Evolutionary conservation across 1,140 invertebrate genomes (phyloP).

Genomic region (Rhopalosiphum padi): DNA sequence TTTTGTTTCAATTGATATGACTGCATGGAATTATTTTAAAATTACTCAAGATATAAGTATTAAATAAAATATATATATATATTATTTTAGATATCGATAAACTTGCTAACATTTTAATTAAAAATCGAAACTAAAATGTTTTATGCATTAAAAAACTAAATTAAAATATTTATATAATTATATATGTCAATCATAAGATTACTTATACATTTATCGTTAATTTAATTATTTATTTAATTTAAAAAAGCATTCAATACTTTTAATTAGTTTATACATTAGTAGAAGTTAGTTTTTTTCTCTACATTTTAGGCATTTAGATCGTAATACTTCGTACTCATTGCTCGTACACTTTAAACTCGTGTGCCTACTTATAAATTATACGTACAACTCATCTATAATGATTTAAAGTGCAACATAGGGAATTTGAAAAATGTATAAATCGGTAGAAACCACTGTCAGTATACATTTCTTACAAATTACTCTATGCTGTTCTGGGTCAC

Average conservation of each 20-base stretch:
- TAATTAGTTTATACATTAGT: background rate
- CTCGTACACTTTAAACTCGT: background rate
- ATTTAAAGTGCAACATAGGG: background rate
- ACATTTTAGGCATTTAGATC: background rate
- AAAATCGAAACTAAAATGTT: too few relatives aligned
- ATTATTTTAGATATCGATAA: too few relatives aligned
- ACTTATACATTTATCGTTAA: too few relatives aligned
- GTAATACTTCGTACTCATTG: background rate
- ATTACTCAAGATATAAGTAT: too few relatives aligned
- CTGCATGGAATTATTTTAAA: too few relatives aligned
- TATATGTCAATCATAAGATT: too few relatives aligned
- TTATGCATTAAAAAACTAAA: too few relatives aligned
- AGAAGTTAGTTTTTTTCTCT: background rate
- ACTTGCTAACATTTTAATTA: too few relatives aligned
- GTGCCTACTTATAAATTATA: background rate
- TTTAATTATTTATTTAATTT: background rate
- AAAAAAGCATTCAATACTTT: background rate
- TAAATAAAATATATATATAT: too few relatives aligned
- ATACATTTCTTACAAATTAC: conserved; percentile 9
- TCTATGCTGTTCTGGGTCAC: conserved; percentile 17
- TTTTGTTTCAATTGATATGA: background rate
- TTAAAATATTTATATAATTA: too few relatives aligned
- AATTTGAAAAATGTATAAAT: conserved; percentile 21
- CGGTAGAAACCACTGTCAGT: background rate
- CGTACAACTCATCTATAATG: background rate